Evolutionary conservation across 1,140 invertebrate species (phyloP), one percentile per base, ranked within the genome.

Genomic region (Orius insidiosus): DNA sequence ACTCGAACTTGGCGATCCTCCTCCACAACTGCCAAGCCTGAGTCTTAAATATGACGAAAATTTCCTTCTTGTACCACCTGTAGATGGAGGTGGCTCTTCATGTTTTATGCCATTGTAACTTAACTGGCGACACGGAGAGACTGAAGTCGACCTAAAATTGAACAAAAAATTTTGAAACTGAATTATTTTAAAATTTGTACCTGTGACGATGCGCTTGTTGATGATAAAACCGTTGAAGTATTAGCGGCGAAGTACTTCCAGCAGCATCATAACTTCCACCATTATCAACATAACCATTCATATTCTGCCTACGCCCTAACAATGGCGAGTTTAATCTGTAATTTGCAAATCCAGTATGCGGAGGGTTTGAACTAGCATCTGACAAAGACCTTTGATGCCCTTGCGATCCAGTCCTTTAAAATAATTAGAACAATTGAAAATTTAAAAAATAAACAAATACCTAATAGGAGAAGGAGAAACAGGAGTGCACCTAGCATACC

Each of bases 11-110:
- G 39, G 39, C 9, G 15, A 18, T 9, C 39, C 39, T 9, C 39
- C 18, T 38, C 36, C 36, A 14, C 39, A 41, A 16, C 46, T 39
- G 43, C 62, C 60, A 39, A 57, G 47, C 15, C 57, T 73, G 63
- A 75, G 71, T 66, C 81, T 80, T 53, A 84, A 74, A 64, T 83
- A 83, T 49, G 78, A 78, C 55, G 78, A 74, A 62, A 82, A 79
- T 55, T 79, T 73, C 54, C 71, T 71, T 38, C 54, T 72, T 68
- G 45, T 64, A 65, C 6, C 60, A 10, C 19, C 40, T 14, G 41
- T 53, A 54, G 53, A 51, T 37, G 54, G 50, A 46, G 58, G 53
- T 34, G 45, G 47, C 50, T 61, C 54, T 48, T 53, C 56, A 30
- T 55, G 51, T 8, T 46, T 51, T 1, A 51, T 45, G 5, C 32